Conservation (phyloP, 2,888 invertebrate genomes). For the Aphrophora alni region DNA sequence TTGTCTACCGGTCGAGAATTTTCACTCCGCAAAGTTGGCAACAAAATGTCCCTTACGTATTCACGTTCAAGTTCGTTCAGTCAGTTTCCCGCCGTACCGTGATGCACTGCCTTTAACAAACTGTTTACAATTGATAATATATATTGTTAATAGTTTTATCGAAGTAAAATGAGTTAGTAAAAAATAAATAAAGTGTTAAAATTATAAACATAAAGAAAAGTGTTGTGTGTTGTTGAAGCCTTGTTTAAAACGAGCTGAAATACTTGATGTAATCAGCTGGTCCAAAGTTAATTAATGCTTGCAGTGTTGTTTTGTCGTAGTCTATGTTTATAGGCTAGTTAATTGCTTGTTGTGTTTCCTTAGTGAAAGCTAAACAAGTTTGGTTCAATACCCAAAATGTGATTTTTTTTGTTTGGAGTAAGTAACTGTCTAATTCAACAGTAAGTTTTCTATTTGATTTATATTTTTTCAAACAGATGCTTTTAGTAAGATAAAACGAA, state of each 20-base stretch:
- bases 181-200: not conserved
- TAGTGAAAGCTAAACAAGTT: not conserved
- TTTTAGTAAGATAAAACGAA: too few species aligned
- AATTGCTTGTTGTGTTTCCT: not conserved
- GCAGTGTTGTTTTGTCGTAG: not conserved
- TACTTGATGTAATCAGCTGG: not conserved
- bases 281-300: not conserved
- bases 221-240: not conserved
- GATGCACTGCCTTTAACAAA: not conserved
- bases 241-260: not conserved
- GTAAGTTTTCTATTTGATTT: not conserved
- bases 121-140: not conserved
- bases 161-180: not conserved
- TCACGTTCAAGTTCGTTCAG: slow-evolving; percentile 1
- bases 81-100: not conserved
- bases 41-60: slow-evolving; percentile 9
- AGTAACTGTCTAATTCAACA: not conserved
- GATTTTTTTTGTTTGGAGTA: not conserved
- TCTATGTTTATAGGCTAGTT: not conserved
- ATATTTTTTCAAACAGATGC: too few species aligned
- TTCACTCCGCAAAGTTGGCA: slow-evolving; percentile 5
- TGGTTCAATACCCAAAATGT: not conserved
- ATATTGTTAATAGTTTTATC: not conserved
- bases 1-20: not conserved
- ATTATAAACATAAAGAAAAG: not conserved